Percentiles rank a stretch among this genome's conserved stretches.
Evolutionary conservation across 2,113 vertebrate species (phyloP).

Genomic region (Echinops telfairi): DNA sequence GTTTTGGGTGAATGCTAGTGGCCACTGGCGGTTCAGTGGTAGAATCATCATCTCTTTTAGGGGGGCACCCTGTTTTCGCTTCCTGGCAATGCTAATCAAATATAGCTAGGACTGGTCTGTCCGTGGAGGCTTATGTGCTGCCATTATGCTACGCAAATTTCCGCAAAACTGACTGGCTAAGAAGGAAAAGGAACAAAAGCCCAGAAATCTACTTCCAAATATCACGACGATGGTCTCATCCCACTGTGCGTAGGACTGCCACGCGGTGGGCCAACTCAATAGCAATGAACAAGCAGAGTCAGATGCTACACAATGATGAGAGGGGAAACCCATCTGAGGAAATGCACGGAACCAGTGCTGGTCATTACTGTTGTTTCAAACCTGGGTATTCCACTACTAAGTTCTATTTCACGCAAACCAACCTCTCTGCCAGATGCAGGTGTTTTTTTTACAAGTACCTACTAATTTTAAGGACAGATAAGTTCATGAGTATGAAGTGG

Average conservation of each 20-base stretch:
- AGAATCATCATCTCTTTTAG: background rate
- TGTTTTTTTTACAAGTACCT: slow-evolving; percentile 20
- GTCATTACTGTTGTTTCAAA: background rate
- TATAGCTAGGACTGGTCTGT: background rate
- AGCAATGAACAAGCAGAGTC: background rate
- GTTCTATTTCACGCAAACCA: background rate
- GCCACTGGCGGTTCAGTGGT: background rate
- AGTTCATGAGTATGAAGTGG: background rate
- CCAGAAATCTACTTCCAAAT: background rate
- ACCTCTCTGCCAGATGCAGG: background rate
- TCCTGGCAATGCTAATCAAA: background rate
- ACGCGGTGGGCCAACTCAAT: background rate
- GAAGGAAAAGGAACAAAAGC: background rate
- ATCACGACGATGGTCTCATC: background rate
- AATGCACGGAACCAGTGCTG: background rate
- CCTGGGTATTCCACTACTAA: background rate
- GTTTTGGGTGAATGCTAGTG: background rate
- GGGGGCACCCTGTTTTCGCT: background rate
- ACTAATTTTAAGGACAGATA: background rate
- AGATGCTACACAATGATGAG: background rate
- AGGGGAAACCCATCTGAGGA: background rate
- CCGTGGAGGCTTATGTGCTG: background rate
- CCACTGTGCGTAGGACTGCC: background rate
- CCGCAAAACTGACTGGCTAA: no score
- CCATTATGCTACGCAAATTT: background rate